phyloP scores from a whole-genome alignment of 2,113 vertebrate species.

The Poeciliopsis prolifica region DNA sequence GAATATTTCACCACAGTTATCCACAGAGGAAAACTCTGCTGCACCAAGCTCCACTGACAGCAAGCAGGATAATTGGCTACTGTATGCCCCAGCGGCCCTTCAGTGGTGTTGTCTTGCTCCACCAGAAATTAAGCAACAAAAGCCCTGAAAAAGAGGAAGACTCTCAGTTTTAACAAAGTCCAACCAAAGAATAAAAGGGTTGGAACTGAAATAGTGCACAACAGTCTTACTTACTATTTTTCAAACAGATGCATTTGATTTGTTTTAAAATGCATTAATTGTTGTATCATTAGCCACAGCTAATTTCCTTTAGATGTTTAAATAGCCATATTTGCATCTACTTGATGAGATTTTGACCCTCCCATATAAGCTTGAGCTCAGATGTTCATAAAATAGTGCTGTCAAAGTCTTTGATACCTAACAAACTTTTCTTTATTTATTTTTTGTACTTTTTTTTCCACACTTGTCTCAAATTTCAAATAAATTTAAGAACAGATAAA shows the following conservation, averaged over 20 bases:
- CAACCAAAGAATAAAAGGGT: not conserved
- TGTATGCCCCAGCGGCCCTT: conserved; percentile 15
- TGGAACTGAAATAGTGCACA: not conserved
- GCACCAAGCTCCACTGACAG: conserved; percentile 27
- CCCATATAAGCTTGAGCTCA: not conserved
- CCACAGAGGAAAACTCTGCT: not conserved
- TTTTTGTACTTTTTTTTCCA: too few species aligned
- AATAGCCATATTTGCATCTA: not conserved
- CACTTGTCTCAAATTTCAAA: too few species aligned
- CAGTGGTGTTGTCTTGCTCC: conserved; percentile 16
- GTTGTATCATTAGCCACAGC: not conserved
- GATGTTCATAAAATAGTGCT: too few species aligned
- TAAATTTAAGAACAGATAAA: too few species aligned
- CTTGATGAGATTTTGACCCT: conserved; percentile 2
- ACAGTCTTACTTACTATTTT: not conserved
- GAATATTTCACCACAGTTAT: conserved; percentile 17
- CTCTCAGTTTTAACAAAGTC: conserved; percentile 2
- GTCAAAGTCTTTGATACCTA: too few species aligned
- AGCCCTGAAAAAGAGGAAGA: not conserved
- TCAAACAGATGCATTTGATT: not conserved
- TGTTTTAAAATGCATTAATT: not conserved
- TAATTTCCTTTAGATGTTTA: conserved; percentile 4
- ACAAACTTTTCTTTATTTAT: too few species aligned
- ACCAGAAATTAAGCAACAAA: conserved; percentile 32
- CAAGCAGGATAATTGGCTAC: conserved; percentile 40